Percentiles rank a stretch among this genome's conserved stretches.
These are phyloP conservation scores for Agrotis clavis DNA, from an alignment of 2,888 invertebrate species.

Conservation along the genomic window DNA sequence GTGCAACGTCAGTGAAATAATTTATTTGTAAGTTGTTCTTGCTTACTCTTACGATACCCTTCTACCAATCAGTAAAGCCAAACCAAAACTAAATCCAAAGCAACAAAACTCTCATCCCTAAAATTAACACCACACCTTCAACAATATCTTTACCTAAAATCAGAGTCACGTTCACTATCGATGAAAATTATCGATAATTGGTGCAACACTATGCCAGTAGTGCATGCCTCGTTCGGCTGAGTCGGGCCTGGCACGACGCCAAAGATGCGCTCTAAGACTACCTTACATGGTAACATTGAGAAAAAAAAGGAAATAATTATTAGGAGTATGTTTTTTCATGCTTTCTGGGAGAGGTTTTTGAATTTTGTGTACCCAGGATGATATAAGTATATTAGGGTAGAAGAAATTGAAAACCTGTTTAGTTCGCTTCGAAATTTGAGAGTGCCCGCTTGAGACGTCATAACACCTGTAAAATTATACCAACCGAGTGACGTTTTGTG, in stretches of 20 bases:
- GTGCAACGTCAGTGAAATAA: too few species aligned
- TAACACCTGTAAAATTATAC: too few species aligned
- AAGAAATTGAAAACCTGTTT: too few species aligned
- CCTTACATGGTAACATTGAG: constrained; percentile 52
- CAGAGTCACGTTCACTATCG: constrained; percentile 61
- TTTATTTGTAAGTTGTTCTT: too few species aligned
- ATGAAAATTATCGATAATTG: constrained; percentile 62
- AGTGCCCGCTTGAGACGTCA: too few species aligned
- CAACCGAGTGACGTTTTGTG: too few species aligned
- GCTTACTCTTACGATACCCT: too few species aligned
- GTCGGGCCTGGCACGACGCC: constrained; percentile 67
- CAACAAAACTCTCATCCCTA: constrained; percentile 29
- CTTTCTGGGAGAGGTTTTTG: not conserved
- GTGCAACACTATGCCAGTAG: constrained; percentile 66
- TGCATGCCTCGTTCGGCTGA: constrained; percentile 70
- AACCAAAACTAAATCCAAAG: not conserved
- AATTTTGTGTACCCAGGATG: not conserved
- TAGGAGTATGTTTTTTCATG: constrained; percentile 37
- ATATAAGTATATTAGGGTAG: too few species aligned
- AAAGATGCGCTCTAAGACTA: constrained; percentile 62
- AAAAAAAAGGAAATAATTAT: constrained; percentile 55
- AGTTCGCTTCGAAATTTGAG: too few species aligned
- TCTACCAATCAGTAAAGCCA: too few species aligned
- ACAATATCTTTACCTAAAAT: constrained; percentile 55
- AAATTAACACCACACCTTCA: constrained; percentile 42